Evolutionary conservation across 1,140 invertebrate genomes (phyloP).

Genomic region (Ptiloglossa arizonensis): DNA sequence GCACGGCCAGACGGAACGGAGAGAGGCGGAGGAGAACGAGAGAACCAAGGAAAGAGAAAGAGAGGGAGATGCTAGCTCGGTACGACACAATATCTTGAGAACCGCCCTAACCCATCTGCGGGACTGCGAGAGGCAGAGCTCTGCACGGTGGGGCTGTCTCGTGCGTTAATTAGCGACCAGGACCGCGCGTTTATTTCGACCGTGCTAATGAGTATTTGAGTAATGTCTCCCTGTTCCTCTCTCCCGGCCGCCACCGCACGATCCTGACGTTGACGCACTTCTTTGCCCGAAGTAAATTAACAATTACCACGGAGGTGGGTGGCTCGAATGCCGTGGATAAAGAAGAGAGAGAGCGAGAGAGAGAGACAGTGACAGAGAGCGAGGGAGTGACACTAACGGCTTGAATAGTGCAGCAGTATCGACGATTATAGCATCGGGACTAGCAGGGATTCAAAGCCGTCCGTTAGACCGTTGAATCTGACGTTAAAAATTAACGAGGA

Average conservation of each 20-base stretch:
- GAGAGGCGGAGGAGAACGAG: constrained; percentile 1
- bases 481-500: not conserved
- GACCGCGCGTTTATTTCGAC: constrained; percentile 74
- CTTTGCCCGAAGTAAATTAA: constrained; percentile 75
- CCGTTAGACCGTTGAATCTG: not conserved
- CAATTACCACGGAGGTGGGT: constrained; percentile 66
- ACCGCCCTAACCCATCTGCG: constrained; percentile 58
- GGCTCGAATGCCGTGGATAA: constrained; percentile 27
- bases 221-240: constrained; percentile 68
- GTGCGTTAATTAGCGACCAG: constrained; percentile 77
- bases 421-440: not conserved
- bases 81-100: constrained; percentile 72
- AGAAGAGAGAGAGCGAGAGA: not conserved
- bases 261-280: constrained; percentile 56
- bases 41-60: not conserved
- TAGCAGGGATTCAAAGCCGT: not conserved
- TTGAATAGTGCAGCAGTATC: constrained; percentile 1
- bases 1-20: not conserved
- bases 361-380: too few species aligned
- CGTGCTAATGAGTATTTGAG: constrained; percentile 78
- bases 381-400: not conserved
- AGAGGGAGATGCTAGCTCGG: not conserved
- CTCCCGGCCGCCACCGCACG: constrained; percentile 14
- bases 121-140: constrained; percentile 15
- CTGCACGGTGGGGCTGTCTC: constrained; percentile 57